Evolutionary conservation across 1,140 invertebrate genomes (phyloP), one percentile per base, ranked within the genome.

Genomic region (Tetramorium alpestre): DNA sequence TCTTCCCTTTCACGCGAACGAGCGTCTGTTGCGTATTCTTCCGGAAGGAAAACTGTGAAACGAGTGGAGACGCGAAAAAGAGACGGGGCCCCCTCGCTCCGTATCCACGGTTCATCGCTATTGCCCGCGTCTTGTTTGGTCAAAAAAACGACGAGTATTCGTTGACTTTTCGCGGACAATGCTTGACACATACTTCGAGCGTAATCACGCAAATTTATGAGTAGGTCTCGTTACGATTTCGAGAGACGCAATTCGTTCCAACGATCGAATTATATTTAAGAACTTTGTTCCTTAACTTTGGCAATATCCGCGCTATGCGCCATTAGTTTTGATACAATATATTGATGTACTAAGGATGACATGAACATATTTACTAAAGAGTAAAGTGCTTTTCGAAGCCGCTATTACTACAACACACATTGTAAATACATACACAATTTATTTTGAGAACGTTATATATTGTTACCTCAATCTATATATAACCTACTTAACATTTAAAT

Each of bases 11-110:
- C 49, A 28, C 73, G 77, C 56, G 70, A 58, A 78, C 78, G 38
- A 60, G 85, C 70, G 75, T 89, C 88, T 85, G 54, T 56, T 87
- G 54, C 41, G 72, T 73, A 89, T 85, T 84, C 86, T 87, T 78
- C 60, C 80, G 80, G 56, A 84, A 60, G 25, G 69, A 70, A 84
- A 84, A 75, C 69, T 51, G 70, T 58, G 33, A 72, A 72, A 28
- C 77, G 76, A 82, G 44, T 49, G n/a, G 69, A 86, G 64, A 60
- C n/a, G 54, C n/a, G 16, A 70, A 75, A 54, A 54, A 51, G 49
- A 47, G 56, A 60, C 33, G 22, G 67, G 60, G 25, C 73, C 41
- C 56, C 41, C 47, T 67, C 60, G 51, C 22, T 33, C 33, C 56
- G 69, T 81, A 22, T 88, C 69, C 65, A 51, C 51, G 69, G 75